Percentiles rank a stretch among this genome's conserved stretches.
These are phyloP conservation scores for Caprella mutica DNA, from an alignment of 2,888 invertebrate species.

Conservation along the genomic window DNA sequence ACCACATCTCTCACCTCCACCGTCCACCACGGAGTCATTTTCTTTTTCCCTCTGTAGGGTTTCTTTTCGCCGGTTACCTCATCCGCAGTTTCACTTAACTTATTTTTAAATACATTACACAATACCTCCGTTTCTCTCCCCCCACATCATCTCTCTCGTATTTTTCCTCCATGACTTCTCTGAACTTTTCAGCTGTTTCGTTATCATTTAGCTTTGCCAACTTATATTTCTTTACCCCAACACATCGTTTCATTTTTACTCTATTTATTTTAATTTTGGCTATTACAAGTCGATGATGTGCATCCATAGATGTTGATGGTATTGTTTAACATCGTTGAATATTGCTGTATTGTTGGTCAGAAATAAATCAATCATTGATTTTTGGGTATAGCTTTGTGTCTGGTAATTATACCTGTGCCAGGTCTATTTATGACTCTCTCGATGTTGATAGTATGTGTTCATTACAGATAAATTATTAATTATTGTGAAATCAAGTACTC, in stretches of 20 bases:
- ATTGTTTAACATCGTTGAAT: neutral
- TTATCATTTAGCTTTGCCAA: neutral
- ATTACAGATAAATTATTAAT: neutral
- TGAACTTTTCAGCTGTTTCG: neutral
- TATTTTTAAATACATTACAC: neutral
- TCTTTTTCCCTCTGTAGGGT: neutral
- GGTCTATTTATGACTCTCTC: constrained; percentile 10
- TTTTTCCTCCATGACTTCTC: neutral
- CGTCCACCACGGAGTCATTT: neutral
- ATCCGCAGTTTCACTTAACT: neutral
- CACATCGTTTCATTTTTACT: neutral
- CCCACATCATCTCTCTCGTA: neutral
- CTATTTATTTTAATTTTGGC: neutral
- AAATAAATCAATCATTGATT: constrained; percentile 1
- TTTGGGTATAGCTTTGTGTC: neutral
- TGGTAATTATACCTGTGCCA: neutral
- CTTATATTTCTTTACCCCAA: neutral
- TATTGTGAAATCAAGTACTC: neutral
- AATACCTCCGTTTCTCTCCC: neutral
- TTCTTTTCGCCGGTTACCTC: neutral
- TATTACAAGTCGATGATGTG: neutral
- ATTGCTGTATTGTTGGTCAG: constrained; percentile 7
- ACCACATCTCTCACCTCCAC: constrained; percentile 1
- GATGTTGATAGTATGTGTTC: constrained; percentile 5
- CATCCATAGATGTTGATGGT: constrained; percentile 2